These are phyloP conservation scores for Drosophila ironensis DNA, from an alignment of 1,140 invertebrate species.

Conservation along the genomic window DNA sequence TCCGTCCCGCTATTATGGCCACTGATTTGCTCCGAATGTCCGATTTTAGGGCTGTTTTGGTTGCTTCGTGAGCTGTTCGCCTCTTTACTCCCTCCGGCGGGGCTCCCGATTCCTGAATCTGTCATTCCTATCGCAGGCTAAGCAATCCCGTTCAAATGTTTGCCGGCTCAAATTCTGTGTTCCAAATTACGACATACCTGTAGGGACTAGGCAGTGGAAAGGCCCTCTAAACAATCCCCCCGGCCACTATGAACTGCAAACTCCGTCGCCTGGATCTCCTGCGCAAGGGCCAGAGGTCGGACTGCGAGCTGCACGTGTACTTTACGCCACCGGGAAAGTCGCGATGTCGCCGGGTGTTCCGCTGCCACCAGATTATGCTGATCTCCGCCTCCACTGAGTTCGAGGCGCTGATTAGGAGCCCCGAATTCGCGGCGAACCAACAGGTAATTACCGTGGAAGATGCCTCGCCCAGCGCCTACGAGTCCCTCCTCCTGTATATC, in stretches of 20 bases:
- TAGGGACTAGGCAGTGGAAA: not conserved
- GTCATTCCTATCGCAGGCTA: too few species aligned
- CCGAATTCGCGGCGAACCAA: slow-evolving; percentile 19
- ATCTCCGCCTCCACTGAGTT: slow-evolving; percentile 52
- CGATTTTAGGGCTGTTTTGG: too few species aligned
- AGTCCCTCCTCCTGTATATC: slow-evolving; percentile 48
- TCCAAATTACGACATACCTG: slow-evolving; percentile 8
- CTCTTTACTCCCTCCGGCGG: too few species aligned
- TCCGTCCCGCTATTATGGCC: too few species aligned
- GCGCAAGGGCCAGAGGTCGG: slow-evolving; percentile 35
- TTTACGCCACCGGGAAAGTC: slow-evolving; percentile 3
- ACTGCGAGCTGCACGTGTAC: slow-evolving; percentile 52
- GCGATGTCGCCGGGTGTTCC: slow-evolving; percentile 24
- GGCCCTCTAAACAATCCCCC: slow-evolving; percentile 20
- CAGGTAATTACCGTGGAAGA: slow-evolving; percentile 35
- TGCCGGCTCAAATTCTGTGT: slow-evolving; percentile 3
- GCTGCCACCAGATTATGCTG: slow-evolving; percentile 46
- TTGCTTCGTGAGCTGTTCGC: too few species aligned
- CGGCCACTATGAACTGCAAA: slow-evolving; percentile 51
- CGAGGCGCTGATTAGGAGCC: slow-evolving; percentile 20
- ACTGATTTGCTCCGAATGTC: too few species aligned
- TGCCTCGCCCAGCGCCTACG: slow-evolving; percentile 49
- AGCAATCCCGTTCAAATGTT: too few species aligned
- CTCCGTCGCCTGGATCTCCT: slow-evolving; percentile 55
- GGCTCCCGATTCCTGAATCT: too few species aligned